Base-by-base conservation (phyloP, 2,113 vertebrate genomes). In the Empidonax traillii region DNA sequence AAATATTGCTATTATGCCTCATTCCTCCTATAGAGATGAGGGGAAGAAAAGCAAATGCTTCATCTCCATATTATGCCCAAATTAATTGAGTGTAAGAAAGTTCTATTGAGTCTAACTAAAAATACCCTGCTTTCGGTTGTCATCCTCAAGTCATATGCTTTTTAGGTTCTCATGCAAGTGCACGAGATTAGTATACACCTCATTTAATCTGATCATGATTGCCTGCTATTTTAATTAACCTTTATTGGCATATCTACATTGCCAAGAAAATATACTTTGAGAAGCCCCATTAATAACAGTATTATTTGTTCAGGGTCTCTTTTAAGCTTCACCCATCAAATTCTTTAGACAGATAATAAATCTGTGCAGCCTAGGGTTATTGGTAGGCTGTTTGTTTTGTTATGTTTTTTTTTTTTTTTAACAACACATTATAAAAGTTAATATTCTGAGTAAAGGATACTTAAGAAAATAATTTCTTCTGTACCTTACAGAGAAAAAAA, bases 21-120 rank as follows among this genome's bases (percentile, higher is more conserved):
- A 41, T 39, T 91, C 78, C 35, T 89, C 27, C 91, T 90, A 69
- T 95, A 75, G 49, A 87, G 55, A 33, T 56, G 82, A 92, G n/a
- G 30, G 55, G 33, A 87, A 95, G 81, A 72, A 72, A 87, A 87
- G 11, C 35, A 94, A 97, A 79, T 63, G 65, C 61, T 76, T 88
- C n/a, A 55, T 89, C 82, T 89, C 73, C 21, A 10, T 62, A 74
- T 63, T 77, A 56, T 94, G 55, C n/a, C 84, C 59, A 93, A 91
- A 83, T 85, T 96, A 97, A 97, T 89, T 90, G 72, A 94, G 92
- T 96, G 85, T 49, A 95, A 97, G 85, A 66, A 90, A 87, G n/a
- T 91, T 91, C 66, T 94, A 78, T 90, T 20, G 35, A 95, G 83
- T 95, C 61, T 44, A 79, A 33, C 71, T 66, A 68, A 96, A 97